Base-by-base conservation (phyloP, 2,888 invertebrate species). In the Meta bourneti region DNA sequence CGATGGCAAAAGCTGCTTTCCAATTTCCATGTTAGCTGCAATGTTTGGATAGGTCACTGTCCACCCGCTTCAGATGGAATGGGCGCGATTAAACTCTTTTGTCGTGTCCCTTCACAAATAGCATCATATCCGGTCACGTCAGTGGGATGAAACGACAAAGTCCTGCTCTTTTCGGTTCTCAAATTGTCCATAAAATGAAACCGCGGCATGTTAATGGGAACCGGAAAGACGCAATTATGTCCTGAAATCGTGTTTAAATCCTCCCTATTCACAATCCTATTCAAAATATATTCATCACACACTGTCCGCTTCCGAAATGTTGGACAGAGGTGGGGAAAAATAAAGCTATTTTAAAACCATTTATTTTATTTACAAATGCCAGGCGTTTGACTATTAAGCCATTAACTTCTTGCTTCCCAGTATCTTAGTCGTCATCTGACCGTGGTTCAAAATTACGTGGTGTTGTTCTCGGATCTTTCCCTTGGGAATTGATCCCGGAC, bases 1-100 rank as follows among this genome's bases (percentile, higher is more conserved):
- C 71, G 61, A 79, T 78, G 83, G 49, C 72, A 71, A 19, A 72
- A 48, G 84, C 71, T 51, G 70, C 79, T 69, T 16, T 19, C 52
- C 71, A 71, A 78, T 71, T 54, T 20, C n/a, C 75, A 54, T 75
- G 75, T 75, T 61, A 49, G n/a, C 16, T 82, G 75, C 6, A 52
- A 52, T 16, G 54, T n/a, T 11, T 75, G 74, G 52, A 51, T 79
- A 85, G 90, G 84, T 90, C 85, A 85, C 7, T 74, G 80, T 51
- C 80, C 85, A 80, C 75, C 79, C 84, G 71, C 51, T 20, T 71
- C n/a, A 19, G 54, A 75, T 51, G 48, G 71, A 71, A 89, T 70
- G 48, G 77, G 69, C 19, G 78, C 74, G 82, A 52, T 82, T 70
- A 82, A 19, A 70, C 70, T n/a, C 52, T 52, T 78, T 85, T 85